A percentile compares a stretch with the other conserved stretches of the same genome.
These are phyloP conservation scores for Acromyrmex charruanus DNA, from an alignment of 1,140 invertebrate genomes.

Conservation along the genomic window DNA sequence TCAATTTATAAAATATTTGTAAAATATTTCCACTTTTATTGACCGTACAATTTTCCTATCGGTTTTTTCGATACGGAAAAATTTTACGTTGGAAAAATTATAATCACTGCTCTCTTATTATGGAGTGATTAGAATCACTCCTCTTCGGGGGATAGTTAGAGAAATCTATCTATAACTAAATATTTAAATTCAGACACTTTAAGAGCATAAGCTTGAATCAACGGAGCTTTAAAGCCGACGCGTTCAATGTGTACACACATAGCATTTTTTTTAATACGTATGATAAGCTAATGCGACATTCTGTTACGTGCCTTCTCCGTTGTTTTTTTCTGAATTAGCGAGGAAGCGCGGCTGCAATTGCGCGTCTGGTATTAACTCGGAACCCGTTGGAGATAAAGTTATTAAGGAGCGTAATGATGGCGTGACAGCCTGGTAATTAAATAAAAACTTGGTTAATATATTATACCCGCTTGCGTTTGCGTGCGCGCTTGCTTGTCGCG, in stretches of 20 bases:
- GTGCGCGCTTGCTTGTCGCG: constrained; percentile 40
- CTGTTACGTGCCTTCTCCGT: background rate
- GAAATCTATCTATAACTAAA: background rate
- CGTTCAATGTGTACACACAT: background rate
- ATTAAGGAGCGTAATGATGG: constrained; percentile 63
- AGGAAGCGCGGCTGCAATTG: constrained; percentile 26
- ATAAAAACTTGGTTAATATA: constrained; percentile 67
- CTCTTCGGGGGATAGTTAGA: background rate
- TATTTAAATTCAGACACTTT: background rate
- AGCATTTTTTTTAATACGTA: constrained; percentile 11
- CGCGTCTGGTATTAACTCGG: constrained; percentile 45
- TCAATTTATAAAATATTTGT: background rate
- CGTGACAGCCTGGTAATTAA: constrained; percentile 64
- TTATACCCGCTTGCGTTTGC: constrained; percentile 49
- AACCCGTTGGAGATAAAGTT: constrained; percentile 62
- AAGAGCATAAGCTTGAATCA: background rate
- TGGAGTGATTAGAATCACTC: background rate
- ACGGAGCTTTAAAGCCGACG: background rate
- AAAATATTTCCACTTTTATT: constrained; percentile 3
- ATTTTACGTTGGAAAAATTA: background rate
- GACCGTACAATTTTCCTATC: background rate
- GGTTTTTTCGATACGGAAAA: background rate
- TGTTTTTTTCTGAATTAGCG: constrained; percentile 26
- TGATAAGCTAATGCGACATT: constrained; percentile 4
- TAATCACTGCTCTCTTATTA: background rate